Base-by-base conservation (phyloP, 1,140 invertebrate species). In the Coboldia fuscipes region DNA sequence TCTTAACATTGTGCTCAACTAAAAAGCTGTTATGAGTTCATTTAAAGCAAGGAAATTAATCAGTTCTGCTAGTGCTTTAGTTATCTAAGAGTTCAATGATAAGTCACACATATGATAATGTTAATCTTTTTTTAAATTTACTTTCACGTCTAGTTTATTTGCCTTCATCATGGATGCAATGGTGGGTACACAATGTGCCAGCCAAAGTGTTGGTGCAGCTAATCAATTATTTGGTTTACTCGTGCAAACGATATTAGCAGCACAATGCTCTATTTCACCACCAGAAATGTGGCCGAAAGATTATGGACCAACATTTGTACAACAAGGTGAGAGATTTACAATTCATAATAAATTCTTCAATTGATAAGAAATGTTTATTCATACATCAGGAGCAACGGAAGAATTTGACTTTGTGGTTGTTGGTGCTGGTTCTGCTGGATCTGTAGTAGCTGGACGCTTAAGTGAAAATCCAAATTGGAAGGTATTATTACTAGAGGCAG, bases 301-400 rank as follows among this genome's bases (percentile, higher is more conserved):
- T 32, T 46, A 46, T 15, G 66, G 63, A 4, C 51, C 58, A 16
- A 53, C 60, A 9, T 40, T 70, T 18, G 36, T 52, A 3, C 17
- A 43, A 37, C 24, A 35, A 17, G 56, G 67, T 31, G 5, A 29
- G 13, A 8, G 5, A 5, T 5, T 10, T 8, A 29, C 7, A 14
- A 10, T 14, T 8, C 5, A 8, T 7, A 8, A 8, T 29, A 13
- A 5, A 13, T 14, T 8, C 13, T 29, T 29, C 13, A 8, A 8
- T 8, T 8, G 13, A 8, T 7, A 13, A 10, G 27, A 29, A 29
- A 10, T 8, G 5, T 8, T 29, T 81, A 6, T 73, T 75, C 0
- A 79, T 73, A 42, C 69, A 77, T 43, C 68, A 72, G 39, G 81
- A 81, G 33, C 10, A 10, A 14, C 6, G 10, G 10, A 6, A 8